Percentiles rank a stretch among this genome's conserved stretches.
Evolutionary conservation across 1,140 invertebrate genomes (phyloP).

Genomic region (Epicauta chinensis): DNA sequence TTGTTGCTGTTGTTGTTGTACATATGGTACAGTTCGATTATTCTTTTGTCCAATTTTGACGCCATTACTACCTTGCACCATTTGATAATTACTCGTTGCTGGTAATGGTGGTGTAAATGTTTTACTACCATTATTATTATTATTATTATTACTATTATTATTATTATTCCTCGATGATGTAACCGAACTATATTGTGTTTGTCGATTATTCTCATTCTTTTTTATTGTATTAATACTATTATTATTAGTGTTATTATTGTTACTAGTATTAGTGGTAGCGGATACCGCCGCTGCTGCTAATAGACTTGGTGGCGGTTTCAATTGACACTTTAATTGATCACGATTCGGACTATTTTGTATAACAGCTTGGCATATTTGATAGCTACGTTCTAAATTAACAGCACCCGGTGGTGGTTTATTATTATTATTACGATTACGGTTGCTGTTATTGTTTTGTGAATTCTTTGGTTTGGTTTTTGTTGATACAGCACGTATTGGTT

Average conservation of each 20-base stretch:
- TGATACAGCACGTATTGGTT: conserved; percentile 40
- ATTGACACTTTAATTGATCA: conserved; percentile 76
- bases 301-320: conserved; percentile 74
- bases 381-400: conserved; percentile 87
- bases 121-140: conserved; percentile 26
- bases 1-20: conserved; percentile 36
- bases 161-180: conserved; percentile 31
- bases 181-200: conserved; percentile 34
- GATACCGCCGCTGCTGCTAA: conserved; percentile 46
- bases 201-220: conserved; percentile 32
- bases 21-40: conserved; percentile 28
- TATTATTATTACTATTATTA: too few relatives aligned
- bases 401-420: conserved; percentile 76
- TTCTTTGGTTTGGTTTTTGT: conserved; percentile 38
- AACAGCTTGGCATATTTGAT: conserved; percentile 93
- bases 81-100: conserved; percentile 33
- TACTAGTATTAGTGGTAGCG: background rate
- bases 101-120: conserved; percentile 42
- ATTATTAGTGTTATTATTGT: conserved; percentile 18
- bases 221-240: conserved; percentile 38
- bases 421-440: conserved; percentile 46
- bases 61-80: conserved; percentile 34
- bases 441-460: conserved; percentile 26
- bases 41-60: conserved; percentile 34
- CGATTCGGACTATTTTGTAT: conserved; percentile 88